A percentile compares a stretch with the other conserved stretches of the same genome.
These are phyloP conservation scores for Dicyrtoma fusca DNA, from an alignment of 2,888 invertebrate genomes.

Conservation along the genomic window DNA sequence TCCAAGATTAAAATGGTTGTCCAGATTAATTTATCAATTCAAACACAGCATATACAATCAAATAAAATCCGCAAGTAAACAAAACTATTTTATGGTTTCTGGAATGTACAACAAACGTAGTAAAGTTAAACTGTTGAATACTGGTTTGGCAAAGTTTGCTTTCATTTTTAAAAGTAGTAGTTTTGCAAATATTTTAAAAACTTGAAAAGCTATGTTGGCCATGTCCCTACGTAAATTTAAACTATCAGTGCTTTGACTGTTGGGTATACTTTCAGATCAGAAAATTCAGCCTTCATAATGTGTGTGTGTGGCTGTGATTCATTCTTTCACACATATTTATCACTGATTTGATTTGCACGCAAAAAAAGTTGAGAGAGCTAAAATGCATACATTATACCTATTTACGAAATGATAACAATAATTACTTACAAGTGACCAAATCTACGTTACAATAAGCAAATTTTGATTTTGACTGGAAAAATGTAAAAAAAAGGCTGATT, in stretches of 20 bases:
- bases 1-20: background rate
- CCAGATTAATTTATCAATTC: too few species aligned
- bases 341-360: too few species aligned
- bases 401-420: too few species aligned
- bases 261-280: too few species aligned
- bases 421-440: too few species aligned
- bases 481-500: too few species aligned
- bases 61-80: background rate
- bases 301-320: background rate
- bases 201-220: background rate
- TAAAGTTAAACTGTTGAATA: background rate
- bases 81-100: background rate
- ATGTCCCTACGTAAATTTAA: background rate
- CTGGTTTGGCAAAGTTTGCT: constrained; percentile 9
- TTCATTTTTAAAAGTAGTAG: constrained; percentile 23
- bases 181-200: background rate
- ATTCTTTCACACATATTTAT: too few species aligned
- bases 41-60: background rate
- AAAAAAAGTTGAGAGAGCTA: too few species aligned
- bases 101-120: background rate
- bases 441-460: too few species aligned
- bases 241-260: too few species aligned
- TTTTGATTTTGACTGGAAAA: too few species aligned
- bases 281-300: background rate
- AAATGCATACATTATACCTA: too few species aligned